Percentiles rank a stretch among this genome's conserved stretches.
These are phyloP conservation scores for Sorex fumeus DNA, from an alignment of 2,113 vertebrate species.

Conservation along the genomic window DNA sequence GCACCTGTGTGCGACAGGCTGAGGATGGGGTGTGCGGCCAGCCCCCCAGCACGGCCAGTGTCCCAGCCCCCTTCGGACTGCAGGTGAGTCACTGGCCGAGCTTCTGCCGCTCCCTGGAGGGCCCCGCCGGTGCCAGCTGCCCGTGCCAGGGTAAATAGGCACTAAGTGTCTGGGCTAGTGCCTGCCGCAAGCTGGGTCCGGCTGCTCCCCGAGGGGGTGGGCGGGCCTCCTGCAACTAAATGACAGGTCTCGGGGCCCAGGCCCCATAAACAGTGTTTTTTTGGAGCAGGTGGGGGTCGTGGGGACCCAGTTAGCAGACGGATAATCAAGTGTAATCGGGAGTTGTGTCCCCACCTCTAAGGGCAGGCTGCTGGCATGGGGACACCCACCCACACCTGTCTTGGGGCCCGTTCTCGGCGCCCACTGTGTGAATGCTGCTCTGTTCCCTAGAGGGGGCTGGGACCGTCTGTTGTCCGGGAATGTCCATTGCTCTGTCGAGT, in stretches of 20 bases:
- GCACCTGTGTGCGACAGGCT: too few relatives aligned
- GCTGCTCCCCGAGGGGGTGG: not conserved
- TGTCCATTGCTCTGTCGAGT: too few relatives aligned
- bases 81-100: conserved; percentile 64
- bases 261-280: conserved; percentile 66
- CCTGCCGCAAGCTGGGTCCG: conserved; percentile 54
- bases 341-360: not conserved
- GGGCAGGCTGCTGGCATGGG: not conserved
- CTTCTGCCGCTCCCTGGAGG: conserved; percentile 65
- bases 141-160: conserved; percentile 80
- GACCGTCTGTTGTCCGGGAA: not conserved
- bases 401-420: not conserved
- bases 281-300: not conserved
- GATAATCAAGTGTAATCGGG: conserved; percentile 54
- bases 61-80: not conserved
- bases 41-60: not conserved
- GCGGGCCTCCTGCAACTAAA: conserved; percentile 47
- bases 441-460: not conserved
- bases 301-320: not conserved
- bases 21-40: not conserved
- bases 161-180: conserved; percentile 82
- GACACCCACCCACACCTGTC: not conserved
- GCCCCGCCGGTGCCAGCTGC: conserved; percentile 76
- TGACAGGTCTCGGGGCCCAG: conserved; percentile 67
- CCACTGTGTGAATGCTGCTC: not conserved